Evolutionary conservation across 2,113 vertebrate species (phyloP).

Genomic region (Nyctereutes procyonoides): DNA sequence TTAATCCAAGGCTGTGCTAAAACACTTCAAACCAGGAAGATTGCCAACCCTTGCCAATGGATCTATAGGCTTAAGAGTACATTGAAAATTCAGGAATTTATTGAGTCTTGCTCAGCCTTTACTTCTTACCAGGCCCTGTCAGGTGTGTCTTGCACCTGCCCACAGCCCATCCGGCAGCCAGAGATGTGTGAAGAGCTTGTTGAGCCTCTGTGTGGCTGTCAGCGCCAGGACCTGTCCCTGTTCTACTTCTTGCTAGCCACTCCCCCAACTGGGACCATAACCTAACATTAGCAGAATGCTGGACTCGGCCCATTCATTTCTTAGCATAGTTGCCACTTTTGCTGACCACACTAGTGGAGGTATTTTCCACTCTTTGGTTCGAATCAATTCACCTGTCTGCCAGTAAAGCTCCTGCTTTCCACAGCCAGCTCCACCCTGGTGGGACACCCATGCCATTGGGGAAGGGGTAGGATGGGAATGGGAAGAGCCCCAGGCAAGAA

Average conservation of each 20-base stretch:
- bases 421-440: not conserved
- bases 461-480: not conserved
- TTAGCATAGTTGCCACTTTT: not conserved
- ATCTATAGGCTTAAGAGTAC: not conserved
- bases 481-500: not conserved
- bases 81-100: not conserved
- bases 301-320: not conserved
- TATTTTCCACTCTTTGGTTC: not conserved
- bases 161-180: not conserved
- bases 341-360: not conserved
- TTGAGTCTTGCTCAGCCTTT: not conserved
- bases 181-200: not conserved
- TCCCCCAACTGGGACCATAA: not conserved
- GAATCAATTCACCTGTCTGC: not conserved
- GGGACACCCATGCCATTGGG: not conserved
- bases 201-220: not conserved
- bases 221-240: not conserved
- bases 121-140: not conserved
- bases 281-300: not conserved
- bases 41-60: not conserved
- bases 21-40: not conserved
- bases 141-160: not conserved
- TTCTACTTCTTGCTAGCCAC: not conserved
- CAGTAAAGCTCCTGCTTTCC: not conserved
- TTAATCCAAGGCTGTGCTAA: not conserved